Base-by-base conservation (phyloP, 1,140 invertebrate species). In the Drosophila varians region DNA sequence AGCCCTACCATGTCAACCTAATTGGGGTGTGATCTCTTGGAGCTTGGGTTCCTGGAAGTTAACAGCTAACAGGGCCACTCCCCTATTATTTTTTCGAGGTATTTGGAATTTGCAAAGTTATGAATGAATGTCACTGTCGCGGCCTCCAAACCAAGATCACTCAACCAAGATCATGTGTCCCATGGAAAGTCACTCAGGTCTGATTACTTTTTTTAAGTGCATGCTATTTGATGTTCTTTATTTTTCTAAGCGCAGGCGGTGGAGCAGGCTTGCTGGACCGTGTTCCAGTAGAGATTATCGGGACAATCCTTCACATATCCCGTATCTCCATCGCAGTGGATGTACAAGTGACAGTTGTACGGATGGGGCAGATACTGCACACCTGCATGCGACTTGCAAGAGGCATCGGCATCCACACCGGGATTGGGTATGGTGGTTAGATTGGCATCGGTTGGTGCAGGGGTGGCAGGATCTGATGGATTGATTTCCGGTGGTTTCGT, bases 341-440 rank as follows among this genome's bases (percentile, higher is more conserved):
- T 83, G 43, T 70, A 88, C 26, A 53, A 45, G 14, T 71, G 78
- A 9, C 83, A 88, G 40, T 88, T 26, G 42, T 88, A 74, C 0
- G 83, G 83, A 73, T 88, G 42, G 0, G 74, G 71, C 8, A 88
- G 26, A 6, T 49, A 77, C 6, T 65, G 48, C 4, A 71, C 53
- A 2, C 68, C 68, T 3, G 42, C 43, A 65, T 83, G 62, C 5
- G 71, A 38, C 11, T 23, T 23, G 25, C 83, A 88, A 36, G 71
- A 64, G 3, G 28, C 34, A 8, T 75, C 19, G 0, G 58, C 42
- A 54, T 88, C 62, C 1, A 80, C 40, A 3, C 11, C 19, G 1
- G 23, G 69, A 12, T 11, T 16, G 5, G 40, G 4, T 12, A 45
- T 7, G 14, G 65, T 55, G 14, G 40, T 47, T 18, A 11, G n/a